Evolutionary conservation across 2,113 vertebrate genomes (phyloP), one percentile per base, ranked within the genome.

Genomic region (Aldabrachelys gigantea): DNA sequence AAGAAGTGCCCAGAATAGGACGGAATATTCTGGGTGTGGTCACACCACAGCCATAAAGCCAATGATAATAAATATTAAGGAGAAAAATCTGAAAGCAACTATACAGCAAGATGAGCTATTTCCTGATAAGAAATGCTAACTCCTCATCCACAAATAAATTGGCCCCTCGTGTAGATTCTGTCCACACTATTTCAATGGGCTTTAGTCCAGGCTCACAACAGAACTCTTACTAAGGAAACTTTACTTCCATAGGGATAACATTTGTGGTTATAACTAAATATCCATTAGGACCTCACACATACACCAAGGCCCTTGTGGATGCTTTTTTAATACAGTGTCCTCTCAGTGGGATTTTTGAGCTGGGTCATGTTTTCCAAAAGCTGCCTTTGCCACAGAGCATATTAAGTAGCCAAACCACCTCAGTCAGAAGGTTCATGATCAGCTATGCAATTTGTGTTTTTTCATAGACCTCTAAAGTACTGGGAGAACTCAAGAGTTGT

Each of bases 91-190:
- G 11, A 78, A 22, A 90, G 4, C 80, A 91, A 0, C 35, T 88
- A 54, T 59, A 89, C 93, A 79, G 22, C 14, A 75, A 69, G 83
- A 14, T 0, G 72, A 90, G 47, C 53, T 96, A 65, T 87, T 85
- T 92, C 24, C 54, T 84, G 87, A 94, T 47, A 88, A 93, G n/a
- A 24, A 87, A 88, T 94, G 85, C 41, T 31, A 93, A 38, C 47
- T 95, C 90, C 80, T 89, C 87, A 93, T 59, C 89, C 80, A 94
- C 50, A 49, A 89, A 62, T 78, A 65, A 87, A 57, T n/a, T 85
- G 25, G 57, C 38, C 94, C 80, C 22, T 44, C 6, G 5, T 22
- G 3, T 31, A 38, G 24, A n/a, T 1, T 90, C 89, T 69, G 92
- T 90, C 91, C 69, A 3, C 78, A 35, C 41, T 41, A 22, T 75